Evolutionary conservation across 2,888 invertebrate genomes (phyloP).

Genomic region (Eupithecia pulchellata): DNA sequence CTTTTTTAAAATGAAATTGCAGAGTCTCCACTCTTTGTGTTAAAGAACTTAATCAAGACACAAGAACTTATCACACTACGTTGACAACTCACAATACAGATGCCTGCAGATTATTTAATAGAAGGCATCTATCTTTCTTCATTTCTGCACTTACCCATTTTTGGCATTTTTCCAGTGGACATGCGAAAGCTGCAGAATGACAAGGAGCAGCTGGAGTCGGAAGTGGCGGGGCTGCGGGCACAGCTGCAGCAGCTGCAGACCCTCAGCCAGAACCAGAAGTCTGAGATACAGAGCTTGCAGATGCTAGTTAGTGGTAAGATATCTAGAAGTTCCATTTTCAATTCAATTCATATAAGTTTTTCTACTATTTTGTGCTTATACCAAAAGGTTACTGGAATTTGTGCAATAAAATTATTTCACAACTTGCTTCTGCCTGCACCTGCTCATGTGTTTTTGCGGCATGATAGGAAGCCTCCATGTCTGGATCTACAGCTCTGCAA

Average conservation of each 20-base stretch:
- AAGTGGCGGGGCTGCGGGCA: slow-evolving; percentile 72
- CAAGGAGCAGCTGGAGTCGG: slow-evolving; percentile 81
- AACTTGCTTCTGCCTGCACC: background rate
- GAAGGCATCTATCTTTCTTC: background rate
- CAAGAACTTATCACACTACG: background rate
- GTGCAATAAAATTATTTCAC: no score
- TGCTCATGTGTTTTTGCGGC: background rate
- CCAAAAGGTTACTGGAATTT: no score
- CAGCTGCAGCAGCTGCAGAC: slow-evolving; percentile 76
- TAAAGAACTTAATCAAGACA: background rate
- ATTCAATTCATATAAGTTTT: background rate
- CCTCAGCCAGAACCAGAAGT: slow-evolving; percentile 77
- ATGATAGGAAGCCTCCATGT: background rate
- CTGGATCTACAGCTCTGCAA: no score
- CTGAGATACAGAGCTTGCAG: slow-evolving; percentile 93
- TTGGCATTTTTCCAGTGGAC: slow-evolving; percentile 82
- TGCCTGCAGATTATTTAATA: background rate
- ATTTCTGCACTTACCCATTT: background rate
- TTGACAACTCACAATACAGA: background rate
- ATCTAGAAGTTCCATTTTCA: no score
- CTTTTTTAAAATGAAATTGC: background rate
- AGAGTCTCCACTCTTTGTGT: background rate
- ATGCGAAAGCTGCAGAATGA: slow-evolving; percentile 86
- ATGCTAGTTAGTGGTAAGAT: slow-evolving; percentile 91
- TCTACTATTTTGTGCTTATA: background rate